Percentiles rank a stretch among this genome's conserved stretches.
phyloP scores from a whole-genome alignment of 2,888 invertebrate species.

The Mystacides longicornis region DNA sequence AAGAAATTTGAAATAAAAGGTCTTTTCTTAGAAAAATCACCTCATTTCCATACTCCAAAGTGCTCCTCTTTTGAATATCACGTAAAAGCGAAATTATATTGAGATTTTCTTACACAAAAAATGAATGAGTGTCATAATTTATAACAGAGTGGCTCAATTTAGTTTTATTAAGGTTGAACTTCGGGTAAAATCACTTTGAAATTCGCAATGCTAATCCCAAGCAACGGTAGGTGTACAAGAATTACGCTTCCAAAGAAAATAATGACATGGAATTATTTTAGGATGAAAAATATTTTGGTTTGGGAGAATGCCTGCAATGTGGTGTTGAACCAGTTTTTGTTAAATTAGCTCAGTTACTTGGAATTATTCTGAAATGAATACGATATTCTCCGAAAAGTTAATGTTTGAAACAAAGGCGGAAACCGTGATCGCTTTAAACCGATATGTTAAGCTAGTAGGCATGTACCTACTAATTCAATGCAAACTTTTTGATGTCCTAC shows the following conservation, averaged over 20 bases:
- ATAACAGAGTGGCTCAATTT: constrained; percentile 1
- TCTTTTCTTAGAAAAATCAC: constrained; percentile 14
- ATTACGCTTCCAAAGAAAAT: not conserved
- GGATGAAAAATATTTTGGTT: no score
- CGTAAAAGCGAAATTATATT: constrained; percentile 1
- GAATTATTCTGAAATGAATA: no score
- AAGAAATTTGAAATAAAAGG: constrained; percentile 15
- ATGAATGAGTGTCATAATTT: not conserved
- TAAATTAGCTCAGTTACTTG: no score
- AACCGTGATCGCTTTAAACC: no score
- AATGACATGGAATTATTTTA: no score
- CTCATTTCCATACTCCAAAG: constrained; percentile 14
- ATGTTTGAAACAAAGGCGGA: no score
- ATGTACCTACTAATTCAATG: no score
- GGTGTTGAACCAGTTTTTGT: no score
- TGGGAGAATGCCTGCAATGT: no score
- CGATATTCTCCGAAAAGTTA: no score
- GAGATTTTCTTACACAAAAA: not conserved
- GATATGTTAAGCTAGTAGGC: no score
- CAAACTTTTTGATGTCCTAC: no score
- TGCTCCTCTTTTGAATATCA: not conserved
- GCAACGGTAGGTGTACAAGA: not conserved
- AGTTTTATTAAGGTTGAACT: constrained; percentile 2
- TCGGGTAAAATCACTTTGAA: not conserved
- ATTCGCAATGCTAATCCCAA: not conserved